Conservation (phyloP, 2,113 vertebrate species). For the Naja naja region DNA sequence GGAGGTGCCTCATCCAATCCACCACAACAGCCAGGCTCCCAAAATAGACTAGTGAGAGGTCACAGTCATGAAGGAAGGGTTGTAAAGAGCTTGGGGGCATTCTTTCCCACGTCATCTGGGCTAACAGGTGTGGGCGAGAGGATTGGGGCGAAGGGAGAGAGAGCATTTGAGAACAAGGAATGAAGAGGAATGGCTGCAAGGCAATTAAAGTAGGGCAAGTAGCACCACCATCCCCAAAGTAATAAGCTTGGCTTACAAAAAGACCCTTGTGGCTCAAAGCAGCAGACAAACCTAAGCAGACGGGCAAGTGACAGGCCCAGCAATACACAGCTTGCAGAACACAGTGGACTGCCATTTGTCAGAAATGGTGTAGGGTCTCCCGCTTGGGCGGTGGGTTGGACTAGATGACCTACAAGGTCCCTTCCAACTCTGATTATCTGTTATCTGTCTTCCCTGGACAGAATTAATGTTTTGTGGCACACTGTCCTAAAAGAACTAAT, state of each 20-base stretch:
- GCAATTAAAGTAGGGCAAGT: neutral
- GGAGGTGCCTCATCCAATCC: neutral
- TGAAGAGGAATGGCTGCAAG: neutral
- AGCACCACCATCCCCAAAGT: neutral
- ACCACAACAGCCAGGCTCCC: neutral
- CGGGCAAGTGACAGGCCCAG: neutral
- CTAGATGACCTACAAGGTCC: too few relatives aligned
- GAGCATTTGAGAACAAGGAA: neutral
- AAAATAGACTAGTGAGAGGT: neutral
- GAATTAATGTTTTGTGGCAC: neutral
- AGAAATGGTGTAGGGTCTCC: too few relatives aligned
- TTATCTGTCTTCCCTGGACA: neutral
- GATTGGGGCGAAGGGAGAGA: neutral
- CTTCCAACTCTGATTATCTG: too few relatives aligned
- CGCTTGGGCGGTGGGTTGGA: too few relatives aligned
- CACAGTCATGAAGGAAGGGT: neutral
- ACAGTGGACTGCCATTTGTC: too few relatives aligned
- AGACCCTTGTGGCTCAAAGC: neutral
- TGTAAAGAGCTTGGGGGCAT: neutral
- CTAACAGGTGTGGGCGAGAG: neutral
- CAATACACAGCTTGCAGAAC: neutral
- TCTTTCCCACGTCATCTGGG: neutral
- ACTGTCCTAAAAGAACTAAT: neutral
- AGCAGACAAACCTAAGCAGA: neutral
- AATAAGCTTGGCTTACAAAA: neutral